Percentiles rank a stretch among this genome's conserved stretches.
Conservation (phyloP, 2,113 vertebrate genomes). For the Pycnonotus jocosus region DNA sequence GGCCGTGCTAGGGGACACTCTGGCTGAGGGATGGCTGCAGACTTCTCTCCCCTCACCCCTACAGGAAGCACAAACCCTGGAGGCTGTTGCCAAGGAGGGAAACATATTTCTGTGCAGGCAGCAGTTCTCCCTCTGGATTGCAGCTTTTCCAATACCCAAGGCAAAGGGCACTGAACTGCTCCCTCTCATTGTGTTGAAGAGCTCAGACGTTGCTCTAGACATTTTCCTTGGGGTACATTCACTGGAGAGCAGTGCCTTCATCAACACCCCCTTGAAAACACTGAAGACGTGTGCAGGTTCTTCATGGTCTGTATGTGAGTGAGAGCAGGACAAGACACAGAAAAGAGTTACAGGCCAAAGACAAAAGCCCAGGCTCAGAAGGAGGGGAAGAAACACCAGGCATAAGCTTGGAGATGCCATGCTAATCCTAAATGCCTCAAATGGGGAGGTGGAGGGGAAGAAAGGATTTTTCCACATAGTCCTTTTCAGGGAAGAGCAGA, state of each 20-base stretch:
- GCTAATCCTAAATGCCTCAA: neutral
- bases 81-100: rapidly evolving
- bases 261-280: neutral
- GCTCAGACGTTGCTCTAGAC: neutral
- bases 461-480: neutral
- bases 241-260: neutral
- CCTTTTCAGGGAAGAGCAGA: neutral
- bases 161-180: neutral
- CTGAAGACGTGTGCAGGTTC: neutral
- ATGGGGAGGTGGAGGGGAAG: neutral
- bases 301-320: neutral
- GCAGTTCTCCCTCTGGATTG: neutral
- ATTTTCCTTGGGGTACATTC: neutral
- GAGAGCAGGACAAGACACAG: neutral
- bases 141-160: neutral
- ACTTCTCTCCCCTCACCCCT: neutral
- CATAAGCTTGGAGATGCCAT: neutral
- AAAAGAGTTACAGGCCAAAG: neutral
- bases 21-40: neutral
- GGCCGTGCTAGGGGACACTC: rapidly evolving
- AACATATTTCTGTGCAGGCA: rapidly evolving
- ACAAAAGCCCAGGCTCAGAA: neutral
- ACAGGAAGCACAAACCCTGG: neutral
- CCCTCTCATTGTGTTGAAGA: neutral
- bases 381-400: neutral